phyloP scores from a whole-genome alignment of 2,113 vertebrate species.

The Callipepla californica region DNA sequence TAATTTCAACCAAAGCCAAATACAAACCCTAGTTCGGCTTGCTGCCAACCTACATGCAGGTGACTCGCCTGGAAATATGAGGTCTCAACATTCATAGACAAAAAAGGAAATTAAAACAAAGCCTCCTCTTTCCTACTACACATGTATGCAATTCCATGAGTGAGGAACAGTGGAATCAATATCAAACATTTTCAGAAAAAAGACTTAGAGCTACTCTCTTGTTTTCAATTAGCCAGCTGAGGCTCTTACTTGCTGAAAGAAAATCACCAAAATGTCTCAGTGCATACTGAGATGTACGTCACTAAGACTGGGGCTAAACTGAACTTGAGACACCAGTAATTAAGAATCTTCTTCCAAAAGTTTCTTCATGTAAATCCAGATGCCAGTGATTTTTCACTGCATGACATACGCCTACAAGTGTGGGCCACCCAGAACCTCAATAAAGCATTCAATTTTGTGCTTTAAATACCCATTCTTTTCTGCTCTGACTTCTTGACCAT shows the following conservation, averaged over 20 bases:
- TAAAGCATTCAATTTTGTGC: not conserved
- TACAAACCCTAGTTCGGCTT: not conserved
- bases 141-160: not conserved
- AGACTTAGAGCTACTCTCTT: not conserved
- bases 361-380: not conserved
- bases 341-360: not conserved
- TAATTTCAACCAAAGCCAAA: not conserved
- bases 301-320: not conserved
- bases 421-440: not conserved
- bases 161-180: not conserved
- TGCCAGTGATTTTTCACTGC: not conserved
- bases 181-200: not conserved
- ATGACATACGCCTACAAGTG: not conserved
- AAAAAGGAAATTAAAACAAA: not conserved
- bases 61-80: not conserved
- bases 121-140: not conserved
- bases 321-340: not conserved
- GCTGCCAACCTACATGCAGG: not conserved
- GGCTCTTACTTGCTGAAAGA: not conserved
- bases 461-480: not conserved
- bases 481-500: not conserved
- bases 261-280: not conserved
- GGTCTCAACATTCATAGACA: not conserved
- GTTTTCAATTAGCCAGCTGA: not conserved
- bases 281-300: not conserved